Evolutionary conservation across 2,113 vertebrate species (phyloP).

Genomic region (Toxostoma redivivum): DNA sequence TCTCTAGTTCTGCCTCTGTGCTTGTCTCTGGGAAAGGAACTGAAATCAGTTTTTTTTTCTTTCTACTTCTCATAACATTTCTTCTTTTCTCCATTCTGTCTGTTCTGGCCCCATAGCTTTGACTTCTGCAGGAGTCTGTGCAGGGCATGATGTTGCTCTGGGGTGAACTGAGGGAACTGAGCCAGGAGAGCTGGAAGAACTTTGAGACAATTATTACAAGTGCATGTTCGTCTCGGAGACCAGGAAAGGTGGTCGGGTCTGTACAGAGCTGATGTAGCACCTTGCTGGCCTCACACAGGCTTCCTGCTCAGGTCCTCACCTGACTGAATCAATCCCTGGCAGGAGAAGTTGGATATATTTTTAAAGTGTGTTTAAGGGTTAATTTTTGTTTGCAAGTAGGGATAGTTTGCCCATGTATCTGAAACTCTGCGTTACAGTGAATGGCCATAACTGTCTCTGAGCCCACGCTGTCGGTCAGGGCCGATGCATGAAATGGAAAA

Average conservation of each 20-base stretch:
- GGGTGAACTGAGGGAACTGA: neutral
- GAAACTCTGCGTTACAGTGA: neutral
- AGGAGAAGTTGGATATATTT: neutral
- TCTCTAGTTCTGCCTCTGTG: neutral
- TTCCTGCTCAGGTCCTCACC: neutral
- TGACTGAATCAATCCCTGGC: neutral
- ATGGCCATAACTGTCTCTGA: neutral
- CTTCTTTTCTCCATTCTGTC: neutral
- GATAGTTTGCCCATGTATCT: neutral
- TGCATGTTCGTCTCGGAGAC: neutral
- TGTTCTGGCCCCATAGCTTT: neutral
- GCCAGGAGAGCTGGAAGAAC: neutral
- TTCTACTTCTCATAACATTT: neutral
- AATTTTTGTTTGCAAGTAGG: neutral
- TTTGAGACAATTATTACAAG: neutral
- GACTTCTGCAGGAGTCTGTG: neutral
- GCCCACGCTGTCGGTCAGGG: neutral
- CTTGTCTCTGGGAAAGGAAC: neutral
- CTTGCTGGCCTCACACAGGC: neutral
- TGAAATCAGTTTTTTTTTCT: neutral
- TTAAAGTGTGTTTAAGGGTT: neutral
- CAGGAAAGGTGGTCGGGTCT: neutral
- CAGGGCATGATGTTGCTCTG: accelerated
- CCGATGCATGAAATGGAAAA: neutral
- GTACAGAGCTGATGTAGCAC: neutral